Percentiles rank a stretch among this genome's conserved stretches.
phyloP scores from a whole-genome alignment of 2,113 vertebrate genomes.

The Chascanopsetta lugubris region DNA sequence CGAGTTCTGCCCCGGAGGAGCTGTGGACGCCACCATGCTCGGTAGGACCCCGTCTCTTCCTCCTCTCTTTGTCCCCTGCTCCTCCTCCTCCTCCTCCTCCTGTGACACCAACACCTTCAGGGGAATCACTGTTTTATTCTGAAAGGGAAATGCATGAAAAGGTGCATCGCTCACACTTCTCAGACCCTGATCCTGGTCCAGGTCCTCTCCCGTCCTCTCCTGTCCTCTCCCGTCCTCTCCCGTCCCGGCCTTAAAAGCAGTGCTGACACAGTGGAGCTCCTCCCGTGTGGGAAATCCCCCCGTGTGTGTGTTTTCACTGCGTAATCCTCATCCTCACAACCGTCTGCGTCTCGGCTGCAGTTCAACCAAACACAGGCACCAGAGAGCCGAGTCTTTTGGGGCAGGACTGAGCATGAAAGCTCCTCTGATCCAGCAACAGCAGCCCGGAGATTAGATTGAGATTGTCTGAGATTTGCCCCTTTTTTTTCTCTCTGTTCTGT shows the following conservation, averaged over 20 bases:
- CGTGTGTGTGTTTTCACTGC: conserved; percentile 62
- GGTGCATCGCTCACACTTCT: too few species aligned
- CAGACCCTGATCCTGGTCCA: too few species aligned
- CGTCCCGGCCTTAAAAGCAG: conserved; percentile 11
- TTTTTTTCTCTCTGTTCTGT: neutral
- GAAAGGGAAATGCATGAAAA: too few species aligned
- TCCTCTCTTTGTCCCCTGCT: neutral
- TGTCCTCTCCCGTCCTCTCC: too few species aligned
- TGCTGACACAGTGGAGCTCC: conserved; percentile 33
- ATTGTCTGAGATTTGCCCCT: conserved; percentile 16
- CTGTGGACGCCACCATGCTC: conserved; percentile 90
- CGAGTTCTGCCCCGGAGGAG: conserved; percentile 94
- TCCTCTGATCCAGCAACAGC: conserved; percentile 37
- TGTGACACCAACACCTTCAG: neutral
- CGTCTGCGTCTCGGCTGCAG: conserved; percentile 47
- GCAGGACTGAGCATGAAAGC: conserved; percentile 12
- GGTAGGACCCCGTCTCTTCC: conserved; percentile 74
- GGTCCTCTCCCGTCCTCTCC: too few species aligned
- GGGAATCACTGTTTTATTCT: too few species aligned
- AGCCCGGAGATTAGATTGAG: conserved; percentile 24
- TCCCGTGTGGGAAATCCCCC: conserved; percentile 65
- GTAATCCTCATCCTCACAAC: conserved; percentile 63
- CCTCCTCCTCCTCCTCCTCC: conserved; percentile 3
- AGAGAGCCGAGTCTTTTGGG: conserved; percentile 48
- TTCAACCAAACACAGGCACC: conserved; percentile 69